A percentile compares a stretch with the other conserved stretches of the same genome.
These are phyloP conservation scores for Apamea crenata DNA, from an alignment of 2,888 invertebrate species.

Conservation along the genomic window DNA sequence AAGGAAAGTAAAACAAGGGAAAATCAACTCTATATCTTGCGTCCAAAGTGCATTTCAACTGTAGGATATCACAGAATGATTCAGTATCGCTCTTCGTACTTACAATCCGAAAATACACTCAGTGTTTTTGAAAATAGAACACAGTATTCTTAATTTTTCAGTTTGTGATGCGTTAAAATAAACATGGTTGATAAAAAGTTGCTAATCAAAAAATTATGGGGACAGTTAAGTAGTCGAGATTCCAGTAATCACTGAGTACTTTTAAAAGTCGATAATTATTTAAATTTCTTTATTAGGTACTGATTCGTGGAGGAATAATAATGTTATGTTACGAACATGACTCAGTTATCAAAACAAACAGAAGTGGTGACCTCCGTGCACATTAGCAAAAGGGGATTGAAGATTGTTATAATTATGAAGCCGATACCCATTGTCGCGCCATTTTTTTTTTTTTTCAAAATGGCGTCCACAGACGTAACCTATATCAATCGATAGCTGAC, in stretches of 20 bases:
- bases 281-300: background rate
- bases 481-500: background rate
- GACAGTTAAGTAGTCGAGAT: background rate
- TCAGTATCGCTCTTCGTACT: conserved; percentile 20
- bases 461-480: background rate
- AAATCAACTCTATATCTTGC: background rate
- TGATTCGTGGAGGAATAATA: conserved; percentile 8
- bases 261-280: background rate
- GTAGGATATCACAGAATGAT: background rate
- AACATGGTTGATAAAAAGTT: background rate
- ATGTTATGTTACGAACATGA: background rate
- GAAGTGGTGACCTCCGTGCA: background rate
- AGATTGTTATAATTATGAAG: background rate
- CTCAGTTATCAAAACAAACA: background rate
- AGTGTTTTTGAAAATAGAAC: conserved; percentile 58
- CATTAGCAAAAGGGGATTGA: no score
- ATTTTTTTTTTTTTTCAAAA: background rate
- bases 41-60: background rate
- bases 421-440: background rate
- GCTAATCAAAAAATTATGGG: conserved; percentile 38
- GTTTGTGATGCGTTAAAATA: background rate
- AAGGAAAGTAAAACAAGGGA: background rate
- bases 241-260: conserved; percentile 7
- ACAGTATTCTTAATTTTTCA: conserved; percentile 36
- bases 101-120: conserved; percentile 51